Evolutionary conservation across 2,113 vertebrate species (phyloP), one percentile per base, ranked within the genome.

Genomic region (western clawed frog (Xenopus tropicalis)): DNA sequence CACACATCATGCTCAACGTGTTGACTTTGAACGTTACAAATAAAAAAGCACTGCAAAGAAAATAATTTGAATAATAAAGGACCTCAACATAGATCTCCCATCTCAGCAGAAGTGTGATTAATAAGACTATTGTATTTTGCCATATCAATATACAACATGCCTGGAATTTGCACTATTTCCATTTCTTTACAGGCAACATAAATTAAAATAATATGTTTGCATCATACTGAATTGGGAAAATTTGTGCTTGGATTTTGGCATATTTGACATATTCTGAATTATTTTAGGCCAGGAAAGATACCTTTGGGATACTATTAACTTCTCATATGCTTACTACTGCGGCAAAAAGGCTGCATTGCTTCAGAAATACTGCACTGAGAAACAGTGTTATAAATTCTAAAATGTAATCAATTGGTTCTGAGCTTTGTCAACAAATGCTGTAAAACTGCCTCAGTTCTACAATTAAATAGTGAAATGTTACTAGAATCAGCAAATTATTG

Each of bases 301-400:
- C 73, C 73, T 76, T 56, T 76, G 73, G 73, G 73, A 76, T 69
- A 76, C 66, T 62, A 76, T 76, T 76, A 76, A 62, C 66, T 76
- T 76, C 44, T 76, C 73, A 63, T 51, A 63, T 69, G 20, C 54
- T 62, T 66, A 66, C 73, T 69, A 54, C 66, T 69, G 66, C 52
- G 21, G 66, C 29, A 57, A 51, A 66, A 58, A 63, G 57, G 58
- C 46, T 23, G 46, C 21, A 61, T 61, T 69, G 21, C 58, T 44
- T 69, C 44, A 76, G 66, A 76, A 69, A 68, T 69, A 69, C 46
- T 37, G 46, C 68, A 21, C 21, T 62, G 58, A 74, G 20, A 75
- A 69, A 76, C 54, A 56, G 73, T 42, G 66, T 29, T 69, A 76
- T 76, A 76, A 76, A 76, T 76, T 76, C 69, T 76, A 44, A 76